These are phyloP conservation scores for Bujurquina vittata DNA, from an alignment of 2,113 vertebrate species.

Conservation along the genomic window DNA sequence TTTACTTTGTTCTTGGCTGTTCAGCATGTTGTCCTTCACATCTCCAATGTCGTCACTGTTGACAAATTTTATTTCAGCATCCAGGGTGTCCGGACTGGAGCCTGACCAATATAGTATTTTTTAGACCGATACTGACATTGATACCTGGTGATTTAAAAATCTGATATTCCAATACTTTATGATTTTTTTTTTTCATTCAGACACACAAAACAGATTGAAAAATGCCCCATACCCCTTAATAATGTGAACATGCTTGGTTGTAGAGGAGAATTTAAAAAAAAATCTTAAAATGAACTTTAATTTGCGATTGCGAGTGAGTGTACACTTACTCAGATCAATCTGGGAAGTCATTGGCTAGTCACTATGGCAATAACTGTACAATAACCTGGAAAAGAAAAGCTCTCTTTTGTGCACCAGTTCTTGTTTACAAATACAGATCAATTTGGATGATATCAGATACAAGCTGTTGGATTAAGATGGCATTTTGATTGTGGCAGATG, in stretches of 20 bases:
- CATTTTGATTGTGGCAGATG: too few relatives aligned
- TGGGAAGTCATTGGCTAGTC: background rate
- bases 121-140: too few relatives aligned
- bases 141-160: too few relatives aligned
- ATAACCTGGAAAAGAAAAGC: too few relatives aligned
- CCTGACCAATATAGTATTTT: too few relatives aligned
- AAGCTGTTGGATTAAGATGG: background rate
- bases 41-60: too few relatives aligned
- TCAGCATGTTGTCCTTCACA: too few relatives aligned
- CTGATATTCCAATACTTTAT: too few relatives aligned
- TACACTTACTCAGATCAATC: background rate
- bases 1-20: background rate
- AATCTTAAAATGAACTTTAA: background rate
- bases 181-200: too few relatives aligned
- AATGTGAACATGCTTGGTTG: background rate
- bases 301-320: background rate
- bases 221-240: background rate
- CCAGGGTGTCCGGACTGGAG: too few relatives aligned
- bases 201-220: background rate
- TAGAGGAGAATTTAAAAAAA: background rate
- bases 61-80: too few relatives aligned
- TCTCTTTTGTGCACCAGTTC: background rate
- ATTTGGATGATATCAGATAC: background rate
- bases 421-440: background rate
- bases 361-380: background rate